Conservation (phyloP, 2,888 invertebrate genomes). For the Tipula confusa region DNA sequence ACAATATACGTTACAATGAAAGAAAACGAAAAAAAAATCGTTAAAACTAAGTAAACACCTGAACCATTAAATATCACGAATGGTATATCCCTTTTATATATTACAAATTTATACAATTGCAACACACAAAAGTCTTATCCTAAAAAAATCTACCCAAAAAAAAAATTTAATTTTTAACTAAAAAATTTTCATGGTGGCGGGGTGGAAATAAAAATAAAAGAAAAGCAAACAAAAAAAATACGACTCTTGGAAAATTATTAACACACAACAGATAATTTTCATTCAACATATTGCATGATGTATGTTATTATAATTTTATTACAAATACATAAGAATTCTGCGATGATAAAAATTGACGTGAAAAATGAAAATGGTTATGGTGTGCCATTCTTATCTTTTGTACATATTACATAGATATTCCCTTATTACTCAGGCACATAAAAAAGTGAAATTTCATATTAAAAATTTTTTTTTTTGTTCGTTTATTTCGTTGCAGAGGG, state of each 20-base stretch:
- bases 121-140: not conserved
- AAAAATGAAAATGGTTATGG: slow-evolving; percentile 1
- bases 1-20: not conserved
- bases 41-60: slow-evolving; percentile 27
- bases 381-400: not conserved
- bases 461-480: not conserved
- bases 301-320: slow-evolving; percentile 30
- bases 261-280: slow-evolving; percentile 27
- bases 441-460: not conserved
- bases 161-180: not conserved
- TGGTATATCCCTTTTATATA: not conserved
- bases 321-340: not conserved
- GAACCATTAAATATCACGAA: slow-evolving; percentile 28
- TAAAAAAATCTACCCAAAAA: not conserved
- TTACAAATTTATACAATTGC: not conserved
- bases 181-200: too few relatives aligned
- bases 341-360: not conserved
- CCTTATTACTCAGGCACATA: not conserved
- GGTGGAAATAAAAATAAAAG: too few relatives aligned
- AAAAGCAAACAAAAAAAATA: too few relatives aligned
- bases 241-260: not conserved
- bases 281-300: slow-evolving; percentile 26
- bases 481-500: slow-evolving; percentile 58
- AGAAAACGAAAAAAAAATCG: not conserved
- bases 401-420: not conserved